phyloP scores from a whole-genome alignment of 2,888 invertebrate species.

The Tetheella fluctuosa region DNA sequence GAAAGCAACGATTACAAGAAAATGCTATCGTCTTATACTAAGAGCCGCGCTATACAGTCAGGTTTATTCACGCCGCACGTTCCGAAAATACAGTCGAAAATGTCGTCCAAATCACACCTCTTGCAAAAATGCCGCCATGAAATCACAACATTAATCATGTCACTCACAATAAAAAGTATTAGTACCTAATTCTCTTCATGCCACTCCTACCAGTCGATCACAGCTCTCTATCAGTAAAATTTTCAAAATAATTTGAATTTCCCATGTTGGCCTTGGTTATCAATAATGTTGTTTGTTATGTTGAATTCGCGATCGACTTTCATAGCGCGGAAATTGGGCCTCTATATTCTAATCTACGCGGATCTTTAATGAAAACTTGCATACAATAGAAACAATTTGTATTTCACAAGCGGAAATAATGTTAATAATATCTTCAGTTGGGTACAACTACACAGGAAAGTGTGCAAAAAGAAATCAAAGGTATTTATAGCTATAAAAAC shows the following conservation, averaged over 20 bases:
- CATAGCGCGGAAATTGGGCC: background rate
- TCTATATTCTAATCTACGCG: background rate
- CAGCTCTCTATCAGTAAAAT: too few species aligned
- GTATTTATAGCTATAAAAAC: too few species aligned
- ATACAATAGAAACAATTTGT: conserved; percentile 54
- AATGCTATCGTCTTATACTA: conserved; percentile 26
- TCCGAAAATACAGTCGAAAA: too few species aligned
- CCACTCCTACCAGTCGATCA: too few species aligned
- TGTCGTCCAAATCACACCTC: too few species aligned
- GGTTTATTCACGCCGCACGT: background rate
- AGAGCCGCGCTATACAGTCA: background rate
- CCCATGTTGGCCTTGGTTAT: background rate
- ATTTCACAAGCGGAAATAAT: conserved; percentile 49
- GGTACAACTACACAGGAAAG: conserved; percentile 36
- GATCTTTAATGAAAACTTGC: conserved; percentile 40
- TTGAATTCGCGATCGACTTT: background rate
- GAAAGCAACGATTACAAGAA: conserved; percentile 36
- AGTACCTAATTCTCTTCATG: too few species aligned
- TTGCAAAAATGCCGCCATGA: too few species aligned
- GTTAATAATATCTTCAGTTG: conserved; percentile 48
- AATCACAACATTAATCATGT: too few species aligned
- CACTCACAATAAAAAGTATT: too few species aligned
- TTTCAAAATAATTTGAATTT: too few species aligned
- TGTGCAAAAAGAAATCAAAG: background rate
- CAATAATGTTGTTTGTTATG: background rate